Percentiles rank a stretch among this genome's conserved stretches.
Conservation (phyloP, 1,140 invertebrate genomes). For the Caenorhabditis brenneri region DNA sequence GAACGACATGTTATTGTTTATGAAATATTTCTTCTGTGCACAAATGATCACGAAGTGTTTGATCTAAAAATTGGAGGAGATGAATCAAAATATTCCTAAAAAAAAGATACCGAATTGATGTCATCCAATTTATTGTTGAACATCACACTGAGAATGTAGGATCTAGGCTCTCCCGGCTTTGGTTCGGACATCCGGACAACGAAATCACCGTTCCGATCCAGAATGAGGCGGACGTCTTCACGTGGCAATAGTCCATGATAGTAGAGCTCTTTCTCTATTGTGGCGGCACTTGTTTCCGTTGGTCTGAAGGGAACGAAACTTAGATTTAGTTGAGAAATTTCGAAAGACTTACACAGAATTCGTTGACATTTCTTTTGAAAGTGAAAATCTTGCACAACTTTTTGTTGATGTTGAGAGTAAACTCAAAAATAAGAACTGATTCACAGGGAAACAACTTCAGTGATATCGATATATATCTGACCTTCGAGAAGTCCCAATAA, state of each 20-base stretch:
- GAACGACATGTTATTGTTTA: slow-evolving; percentile 44
- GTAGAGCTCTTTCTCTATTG: slow-evolving; percentile 24
- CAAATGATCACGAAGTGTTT: slow-evolving; percentile 51
- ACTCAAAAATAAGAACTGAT: too few relatives aligned
- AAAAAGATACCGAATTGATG: background rate
- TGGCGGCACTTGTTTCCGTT: too few relatives aligned
- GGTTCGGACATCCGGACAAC: slow-evolving; percentile 46
- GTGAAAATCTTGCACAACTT: too few relatives aligned
- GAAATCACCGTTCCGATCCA: slow-evolving; percentile 48
- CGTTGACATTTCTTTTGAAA: too few relatives aligned
- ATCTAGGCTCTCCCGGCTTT: slow-evolving; percentile 16
- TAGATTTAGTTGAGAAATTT: too few relatives aligned
- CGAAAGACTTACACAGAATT: too few relatives aligned
- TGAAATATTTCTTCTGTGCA: slow-evolving; percentile 37
- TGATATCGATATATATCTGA: too few relatives aligned
- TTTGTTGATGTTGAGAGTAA: too few relatives aligned
- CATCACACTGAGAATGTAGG: slow-evolving; percentile 50
- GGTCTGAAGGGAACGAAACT: too few relatives aligned
- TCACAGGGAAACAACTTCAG: too few relatives aligned
- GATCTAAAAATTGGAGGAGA: background rate
- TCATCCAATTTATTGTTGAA: slow-evolving; percentile 29
- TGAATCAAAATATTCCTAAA: background rate
- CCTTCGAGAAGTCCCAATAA: too few relatives aligned
- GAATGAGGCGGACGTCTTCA: slow-evolving; percentile 44
- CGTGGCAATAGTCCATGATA: slow-evolving; percentile 53